Conservation (phyloP, 92 coral and sea anemone species). For the Bergia puertoricense region DNA sequence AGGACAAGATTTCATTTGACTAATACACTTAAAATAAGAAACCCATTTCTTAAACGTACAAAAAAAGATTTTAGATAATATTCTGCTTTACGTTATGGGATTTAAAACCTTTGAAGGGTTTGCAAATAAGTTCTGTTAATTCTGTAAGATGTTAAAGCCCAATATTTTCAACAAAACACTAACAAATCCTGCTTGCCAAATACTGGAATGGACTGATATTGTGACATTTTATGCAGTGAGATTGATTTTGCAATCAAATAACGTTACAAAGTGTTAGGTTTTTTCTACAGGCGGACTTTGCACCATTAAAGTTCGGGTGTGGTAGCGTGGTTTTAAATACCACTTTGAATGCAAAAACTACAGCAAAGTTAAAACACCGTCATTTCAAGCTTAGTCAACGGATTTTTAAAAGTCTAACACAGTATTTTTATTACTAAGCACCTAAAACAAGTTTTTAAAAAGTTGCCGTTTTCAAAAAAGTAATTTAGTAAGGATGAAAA, state of each 20-base stretch:
- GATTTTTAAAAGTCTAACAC: not conserved
- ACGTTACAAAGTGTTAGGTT: not conserved
- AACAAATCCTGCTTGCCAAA: not conserved
- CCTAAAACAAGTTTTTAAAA: not conserved
- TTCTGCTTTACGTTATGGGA: not conserved
- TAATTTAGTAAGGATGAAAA: not conserved
- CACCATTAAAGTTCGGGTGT: slow-evolving; percentile 22
- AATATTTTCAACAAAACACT: not conserved
- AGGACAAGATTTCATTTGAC: not conserved
- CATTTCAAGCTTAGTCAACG: not conserved
- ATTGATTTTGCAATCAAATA: slow-evolving; percentile 1
- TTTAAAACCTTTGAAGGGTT: not conserved
- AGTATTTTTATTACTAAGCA: not conserved
- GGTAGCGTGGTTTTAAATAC: slow-evolving; percentile 15
- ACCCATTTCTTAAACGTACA: too few species aligned
- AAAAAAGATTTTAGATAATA: not conserved
- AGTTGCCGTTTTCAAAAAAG: not conserved
- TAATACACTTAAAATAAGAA: not conserved
- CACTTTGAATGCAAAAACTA: not conserved
- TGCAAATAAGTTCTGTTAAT: not conserved
- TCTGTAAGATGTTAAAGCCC: not conserved
- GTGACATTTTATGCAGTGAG: too few species aligned
- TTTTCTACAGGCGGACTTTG: not conserved
- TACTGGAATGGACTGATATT: not conserved
- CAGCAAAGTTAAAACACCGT: not conserved